These are phyloP conservation scores for Drosophila paracracens DNA, from an alignment of 2,888 invertebrate genomes.

Conservation along the genomic window DNA sequence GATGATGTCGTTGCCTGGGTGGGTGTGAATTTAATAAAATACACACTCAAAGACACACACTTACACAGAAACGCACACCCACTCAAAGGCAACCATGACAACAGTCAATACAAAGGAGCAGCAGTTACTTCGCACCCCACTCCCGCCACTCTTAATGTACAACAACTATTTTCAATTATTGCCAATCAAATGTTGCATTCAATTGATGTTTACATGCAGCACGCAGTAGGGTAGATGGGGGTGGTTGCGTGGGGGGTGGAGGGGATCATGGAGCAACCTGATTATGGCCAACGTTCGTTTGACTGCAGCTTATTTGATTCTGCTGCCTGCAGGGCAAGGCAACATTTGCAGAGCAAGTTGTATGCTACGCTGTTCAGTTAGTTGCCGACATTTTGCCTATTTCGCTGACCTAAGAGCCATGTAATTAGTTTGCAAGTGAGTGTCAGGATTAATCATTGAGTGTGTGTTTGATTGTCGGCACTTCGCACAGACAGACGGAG, in stretches of 20 bases:
- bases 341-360: conserved; percentile 25
- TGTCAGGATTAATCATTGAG: conserved; percentile 80
- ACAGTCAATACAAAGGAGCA: conserved; percentile 63
- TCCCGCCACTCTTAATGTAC: conserved; percentile 62
- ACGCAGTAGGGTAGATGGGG: neutral
- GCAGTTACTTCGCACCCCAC: neutral
- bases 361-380: neutral
- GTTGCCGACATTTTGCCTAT: conserved; percentile 17
- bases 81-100: conserved; percentile 70
- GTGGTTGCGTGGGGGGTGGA: neutral
- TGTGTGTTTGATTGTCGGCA: conserved; percentile 78
- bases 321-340: conserved; percentile 30
- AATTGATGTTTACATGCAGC: conserved; percentile 80
- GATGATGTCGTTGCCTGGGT: conserved; percentile 43
- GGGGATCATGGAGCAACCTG: conserved; percentile 49
- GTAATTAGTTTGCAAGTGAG: conserved; percentile 82
- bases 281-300: conserved; percentile 66
- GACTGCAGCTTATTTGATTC: conserved; percentile 60
- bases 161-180: conserved; percentile 84
- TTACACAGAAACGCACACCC: neutral
- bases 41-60: conserved; percentile 36
- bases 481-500: conserved; percentile 45
- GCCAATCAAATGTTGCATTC: conserved; percentile 84
- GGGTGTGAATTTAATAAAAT: conserved; percentile 81
- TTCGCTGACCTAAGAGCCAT: conserved; percentile 74